Percentiles rank a stretch among this genome's conserved stretches.
phyloP scores from a whole-genome alignment of 2,113 vertebrate species.

The Penelope pileata region DNA sequence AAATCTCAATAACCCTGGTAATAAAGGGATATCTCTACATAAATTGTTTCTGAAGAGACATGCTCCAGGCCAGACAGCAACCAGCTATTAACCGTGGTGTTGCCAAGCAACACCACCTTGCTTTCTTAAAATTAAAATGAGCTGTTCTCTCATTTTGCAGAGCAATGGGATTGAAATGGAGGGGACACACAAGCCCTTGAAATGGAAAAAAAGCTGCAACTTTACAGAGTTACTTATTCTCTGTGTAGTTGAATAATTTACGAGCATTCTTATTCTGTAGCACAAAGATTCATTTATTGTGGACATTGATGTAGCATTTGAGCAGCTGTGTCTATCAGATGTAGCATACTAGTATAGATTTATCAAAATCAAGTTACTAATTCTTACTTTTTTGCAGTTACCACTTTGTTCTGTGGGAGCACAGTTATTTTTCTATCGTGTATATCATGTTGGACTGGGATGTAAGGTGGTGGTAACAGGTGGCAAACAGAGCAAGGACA shows the following conservation, averaged over 20 bases:
- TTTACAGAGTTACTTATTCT: not conserved
- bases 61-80: not conserved
- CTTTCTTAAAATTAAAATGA: constrained; percentile 35
- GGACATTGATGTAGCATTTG: not conserved
- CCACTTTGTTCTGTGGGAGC: not conserved
- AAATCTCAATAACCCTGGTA: not conserved
- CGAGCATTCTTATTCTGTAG: not conserved
- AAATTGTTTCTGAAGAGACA: constrained; percentile 5
- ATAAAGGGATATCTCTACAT: not conserved
- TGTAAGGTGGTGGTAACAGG: not conserved
- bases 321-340: not conserved
- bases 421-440: not conserved
- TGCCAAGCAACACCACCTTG: constrained; percentile 55
- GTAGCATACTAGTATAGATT: not conserved
- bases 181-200: not conserved
- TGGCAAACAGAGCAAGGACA: not conserved
- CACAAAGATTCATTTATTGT: not conserved
- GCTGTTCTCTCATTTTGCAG: not conserved
- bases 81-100: not conserved
- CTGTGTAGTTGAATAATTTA: not conserved
- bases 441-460: not conserved
- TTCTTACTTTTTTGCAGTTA: not conserved
- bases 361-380: not conserved
- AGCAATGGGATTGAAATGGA: not conserved
- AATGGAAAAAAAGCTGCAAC: not conserved